Base-by-base conservation (phyloP, 2,113 vertebrate species). In the Cyprinodon tularosa region DNA sequence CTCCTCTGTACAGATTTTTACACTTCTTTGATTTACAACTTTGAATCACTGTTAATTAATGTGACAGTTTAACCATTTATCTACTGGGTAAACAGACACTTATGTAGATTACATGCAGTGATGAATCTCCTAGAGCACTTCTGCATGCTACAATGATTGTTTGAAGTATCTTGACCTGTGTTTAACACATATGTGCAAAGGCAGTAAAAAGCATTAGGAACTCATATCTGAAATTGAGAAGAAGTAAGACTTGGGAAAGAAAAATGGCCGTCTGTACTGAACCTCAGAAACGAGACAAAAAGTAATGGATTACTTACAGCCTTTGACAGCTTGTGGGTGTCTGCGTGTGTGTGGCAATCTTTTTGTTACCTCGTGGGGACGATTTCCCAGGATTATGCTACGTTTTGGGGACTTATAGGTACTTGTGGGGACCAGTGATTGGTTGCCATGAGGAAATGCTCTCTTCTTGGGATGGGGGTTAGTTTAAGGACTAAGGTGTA, bases 241-340 rank as follows among this genome's bases (percentile, higher is more conserved):
- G 17, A 57, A 57, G 17, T n/a, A 57, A 57, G n/a, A 57, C 50
- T 57, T 57, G 20, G 50, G 20, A n/a, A 57, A 6, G 20, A 57
- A 7, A 57, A n/a, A 57, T 57, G 17, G 15, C 50, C 9, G n/a
- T 9, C 50, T 13, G 39, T 15, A 67, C 59, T 64, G 39, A 63
- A 48, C n/a, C 66, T 8, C 57, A 75, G 66, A 4, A 77, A 82
- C 38, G 57, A 75, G 60, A 65, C 57, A 37, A 22, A 77, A 74
- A 81, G 64, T 63, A 76, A 77, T 74, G 53, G 50, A 17, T 50
- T 76, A 63, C 64, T 65, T 81, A 37, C 68, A 68, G 50, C n/a
- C 59, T 76, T 40, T 74, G 45, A 45, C 48, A 67, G 69, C 38
- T 3, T 65, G 59, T 79, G 67, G 71, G 78, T 17, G 76, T 8